Evolutionary conservation across 2,888 invertebrate species (phyloP).

Genomic region (Erebia ligea): DNA sequence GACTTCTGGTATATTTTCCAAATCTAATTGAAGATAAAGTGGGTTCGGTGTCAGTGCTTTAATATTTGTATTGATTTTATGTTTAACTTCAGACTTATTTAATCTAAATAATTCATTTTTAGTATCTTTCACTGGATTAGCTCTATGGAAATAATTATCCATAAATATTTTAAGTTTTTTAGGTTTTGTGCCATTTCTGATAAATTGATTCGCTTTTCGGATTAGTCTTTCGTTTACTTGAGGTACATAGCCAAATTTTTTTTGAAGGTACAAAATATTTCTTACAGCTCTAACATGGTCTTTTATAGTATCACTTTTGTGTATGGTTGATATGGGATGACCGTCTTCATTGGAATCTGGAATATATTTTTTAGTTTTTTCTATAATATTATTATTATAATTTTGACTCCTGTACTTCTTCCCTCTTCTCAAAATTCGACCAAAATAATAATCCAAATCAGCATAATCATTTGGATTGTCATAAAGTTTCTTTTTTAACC

Average conservation of each 20-base stretch:
- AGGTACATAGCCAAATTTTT: constrained; percentile 42
- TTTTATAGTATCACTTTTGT: constrained; percentile 43
- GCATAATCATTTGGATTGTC: constrained; percentile 52
- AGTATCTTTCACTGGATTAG: not conserved
- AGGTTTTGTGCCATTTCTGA: not conserved
- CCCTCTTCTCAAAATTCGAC: constrained; percentile 30
- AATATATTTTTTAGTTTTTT: constrained; percentile 2
- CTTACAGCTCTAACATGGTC: constrained; percentile 49
- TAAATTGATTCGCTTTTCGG: constrained; percentile 9
- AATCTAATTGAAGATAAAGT: not conserved
- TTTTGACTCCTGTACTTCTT: not conserved
- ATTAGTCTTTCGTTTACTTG: not conserved
- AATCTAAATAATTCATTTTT: not conserved
- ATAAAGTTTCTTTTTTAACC: constrained; percentile 35
- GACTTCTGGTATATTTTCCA: not conserved
- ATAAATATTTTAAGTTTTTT: constrained; percentile 27
- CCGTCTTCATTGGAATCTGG: constrained; percentile 34
- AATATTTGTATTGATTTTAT: constrained; percentile 20
- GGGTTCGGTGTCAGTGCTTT: constrained; percentile 12
- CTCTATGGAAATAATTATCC: constrained; percentile 51
- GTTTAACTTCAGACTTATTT: constrained; percentile 32
- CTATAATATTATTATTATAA: not conserved
- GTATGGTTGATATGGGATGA: constrained; percentile 43
- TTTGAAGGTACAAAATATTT: constrained; percentile 46
- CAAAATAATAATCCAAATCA: constrained; percentile 54